These are phyloP conservation scores for Colletes collaris DNA, from an alignment of 2,888 invertebrate genomes.

Conservation along the genomic window DNA sequence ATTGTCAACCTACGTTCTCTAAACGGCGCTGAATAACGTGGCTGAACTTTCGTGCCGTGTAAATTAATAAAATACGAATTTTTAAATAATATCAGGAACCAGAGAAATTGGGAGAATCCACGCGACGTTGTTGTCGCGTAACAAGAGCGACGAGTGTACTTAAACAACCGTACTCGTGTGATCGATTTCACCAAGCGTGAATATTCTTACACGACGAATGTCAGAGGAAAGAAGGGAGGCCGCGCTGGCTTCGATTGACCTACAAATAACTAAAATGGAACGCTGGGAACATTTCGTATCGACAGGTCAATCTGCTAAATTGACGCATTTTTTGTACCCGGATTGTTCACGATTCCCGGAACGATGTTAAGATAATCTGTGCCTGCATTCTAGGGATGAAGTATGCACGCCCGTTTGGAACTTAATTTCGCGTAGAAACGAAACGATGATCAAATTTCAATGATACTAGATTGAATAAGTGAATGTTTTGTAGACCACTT, in stretches of 20 bases:
- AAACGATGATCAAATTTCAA: background rate
- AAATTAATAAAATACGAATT: too few species aligned
- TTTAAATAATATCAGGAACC: too few species aligned
- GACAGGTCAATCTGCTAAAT: conserved; percentile 10
- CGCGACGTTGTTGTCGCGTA: background rate
- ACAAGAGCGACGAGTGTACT: background rate
- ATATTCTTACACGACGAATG: conserved; percentile 33
- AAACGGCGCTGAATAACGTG: too few species aligned
- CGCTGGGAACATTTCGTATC: conserved; percentile 14
- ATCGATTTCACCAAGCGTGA: conserved; percentile 12
- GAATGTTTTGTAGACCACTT: too few species aligned
- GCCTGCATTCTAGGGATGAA: background rate
- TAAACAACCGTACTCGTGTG: background rate
- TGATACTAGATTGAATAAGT: too few species aligned
- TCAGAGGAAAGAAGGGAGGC: conserved; percentile 12
- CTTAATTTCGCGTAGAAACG: background rate
- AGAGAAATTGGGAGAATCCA: too few species aligned
- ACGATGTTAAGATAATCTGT: background rate
- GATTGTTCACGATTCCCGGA: background rate
- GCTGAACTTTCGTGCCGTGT: too few species aligned
- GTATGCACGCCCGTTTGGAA: background rate
- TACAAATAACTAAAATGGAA: conserved; percentile 43
- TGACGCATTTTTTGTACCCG: conserved; percentile 19
- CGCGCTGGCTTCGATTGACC: conserved; percentile 39
- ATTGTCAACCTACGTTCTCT: too few species aligned